phyloP scores from a whole-genome alignment of 2,797 vertebrate genomes.

The Sebastes itinus region DNA sequence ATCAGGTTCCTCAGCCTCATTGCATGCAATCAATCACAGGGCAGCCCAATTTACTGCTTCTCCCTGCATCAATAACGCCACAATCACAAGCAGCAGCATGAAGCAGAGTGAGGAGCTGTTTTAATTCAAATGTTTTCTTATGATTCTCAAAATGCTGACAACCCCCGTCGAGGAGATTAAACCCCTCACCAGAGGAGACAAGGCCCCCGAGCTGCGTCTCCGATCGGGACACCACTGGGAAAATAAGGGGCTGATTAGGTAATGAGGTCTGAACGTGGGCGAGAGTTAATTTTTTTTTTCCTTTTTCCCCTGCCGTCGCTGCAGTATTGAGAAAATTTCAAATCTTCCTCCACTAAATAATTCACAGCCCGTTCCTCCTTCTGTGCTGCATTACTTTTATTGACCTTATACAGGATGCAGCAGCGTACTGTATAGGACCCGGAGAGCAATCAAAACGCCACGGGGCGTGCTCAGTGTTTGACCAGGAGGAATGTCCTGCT shows the following conservation, averaged over 20 bases:
- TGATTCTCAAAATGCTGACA: constrained; percentile 1
- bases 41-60: constrained; percentile 13
- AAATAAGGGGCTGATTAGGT: constrained; percentile 23
- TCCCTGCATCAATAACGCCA: constrained; percentile 12
- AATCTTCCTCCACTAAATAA: constrained; percentile 64
- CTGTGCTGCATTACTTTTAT: constrained; percentile 47
- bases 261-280: constrained; percentile 41
- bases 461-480: not conserved
- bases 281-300: not conserved
- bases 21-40: constrained; percentile 17
- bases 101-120: not conserved
- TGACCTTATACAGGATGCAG: constrained; percentile 21
- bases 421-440: not conserved
- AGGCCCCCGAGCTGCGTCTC: not conserved
- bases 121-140: constrained; percentile 19
- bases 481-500: not conserved
- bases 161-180: constrained; percentile 23
- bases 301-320: not conserved
- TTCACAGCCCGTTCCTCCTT: constrained; percentile 46
- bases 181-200: constrained; percentile 13
- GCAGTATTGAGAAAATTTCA: constrained; percentile 43
- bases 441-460: constrained; percentile 16
- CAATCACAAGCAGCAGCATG: not conserved
- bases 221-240: constrained; percentile 25
- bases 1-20: not conserved